Evolutionary conservation across 2,888 invertebrate species (phyloP).

Genomic region (Sepiola atlantica): DNA sequence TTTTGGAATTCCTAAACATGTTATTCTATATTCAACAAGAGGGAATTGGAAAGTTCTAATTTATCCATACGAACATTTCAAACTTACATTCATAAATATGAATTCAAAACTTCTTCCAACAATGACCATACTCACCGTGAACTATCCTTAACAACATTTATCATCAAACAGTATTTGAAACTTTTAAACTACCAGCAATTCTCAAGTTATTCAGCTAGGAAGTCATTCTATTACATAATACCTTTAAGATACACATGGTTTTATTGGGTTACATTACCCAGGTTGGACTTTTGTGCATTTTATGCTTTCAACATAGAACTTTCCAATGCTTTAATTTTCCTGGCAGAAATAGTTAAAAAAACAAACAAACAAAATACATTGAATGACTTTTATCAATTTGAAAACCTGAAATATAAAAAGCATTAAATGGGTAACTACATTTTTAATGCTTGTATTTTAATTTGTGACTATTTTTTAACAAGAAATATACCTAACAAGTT

Average conservation of each 20-base stretch:
- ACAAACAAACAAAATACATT: neutral
- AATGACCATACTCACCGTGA: too few species aligned
- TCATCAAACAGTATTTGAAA: too few species aligned
- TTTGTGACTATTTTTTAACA: slow-evolving; percentile 1
- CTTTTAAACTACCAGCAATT: too few species aligned
- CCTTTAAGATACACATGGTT: neutral
- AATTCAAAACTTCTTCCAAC: too few species aligned
- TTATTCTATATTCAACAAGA: too few species aligned
- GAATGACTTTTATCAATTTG: neutral
- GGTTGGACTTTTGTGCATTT: neutral
- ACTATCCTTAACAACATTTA: too few species aligned
- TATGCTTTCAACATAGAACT: neutral
- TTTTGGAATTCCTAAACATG: too few species aligned
- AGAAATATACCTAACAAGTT: slow-evolving; percentile 32
- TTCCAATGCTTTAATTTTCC: neutral
- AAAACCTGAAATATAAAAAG: slow-evolving; percentile 9
- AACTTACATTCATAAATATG: too few species aligned
- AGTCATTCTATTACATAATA: neutral
- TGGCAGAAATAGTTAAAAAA: neutral
- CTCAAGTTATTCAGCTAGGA: too few species aligned
- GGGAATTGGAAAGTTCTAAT: too few species aligned
- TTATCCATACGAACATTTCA: too few species aligned
- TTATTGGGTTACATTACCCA: neutral
- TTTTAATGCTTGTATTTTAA: neutral
- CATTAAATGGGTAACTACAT: neutral